Base-by-base conservation (phyloP, 2,888 invertebrate genomes). In the Caprella mutica region DNA sequence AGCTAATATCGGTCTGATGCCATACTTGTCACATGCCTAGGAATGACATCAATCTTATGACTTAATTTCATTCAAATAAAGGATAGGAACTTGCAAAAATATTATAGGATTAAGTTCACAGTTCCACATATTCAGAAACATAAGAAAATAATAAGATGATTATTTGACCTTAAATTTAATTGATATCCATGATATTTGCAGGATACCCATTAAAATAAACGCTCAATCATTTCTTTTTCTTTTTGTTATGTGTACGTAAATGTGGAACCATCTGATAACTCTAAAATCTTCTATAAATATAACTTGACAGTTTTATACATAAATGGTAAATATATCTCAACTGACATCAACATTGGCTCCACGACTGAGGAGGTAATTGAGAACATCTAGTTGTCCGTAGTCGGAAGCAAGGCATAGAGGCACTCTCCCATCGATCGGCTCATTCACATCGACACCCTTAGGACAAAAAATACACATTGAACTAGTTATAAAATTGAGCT, bases 341-440 rank as follows among this genome's bases (percentile, higher is more conserved):
- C 81, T 81, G 78, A 94, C 94, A 80, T 96, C 90, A 9, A 92
- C 85, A 76, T 92, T 81, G 46, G 93, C 94, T 67, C 94, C 96
- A 74, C 86, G 85, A 51, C 82, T 80, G 66, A 96, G 76, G 65
- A 97, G 78, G 74, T 86, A 93, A 71, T 86, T 81, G 65, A 96
- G 80, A 23, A 96, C 88, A 69, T 85, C 86, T 55, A 79, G 78
- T 72, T 97, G 96, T 0, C 96, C 96, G 76, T 92, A 96, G 75
- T 97, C 97, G 21, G 96, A 92, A 33, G 96, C 96, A 76, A 89
- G 91, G 71, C 92, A 86, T 56, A 96, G 78, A 14, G 91, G 90
- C 60, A 83, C 85, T 70, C 96, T 79, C 54, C 93, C 93, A 74
- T 89, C 86, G 64, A 93, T 85, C 69, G 84, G 80, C 67, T 82